Conservation (phyloP, 2,113 vertebrate species). For the Pterocles orientalis region DNA sequence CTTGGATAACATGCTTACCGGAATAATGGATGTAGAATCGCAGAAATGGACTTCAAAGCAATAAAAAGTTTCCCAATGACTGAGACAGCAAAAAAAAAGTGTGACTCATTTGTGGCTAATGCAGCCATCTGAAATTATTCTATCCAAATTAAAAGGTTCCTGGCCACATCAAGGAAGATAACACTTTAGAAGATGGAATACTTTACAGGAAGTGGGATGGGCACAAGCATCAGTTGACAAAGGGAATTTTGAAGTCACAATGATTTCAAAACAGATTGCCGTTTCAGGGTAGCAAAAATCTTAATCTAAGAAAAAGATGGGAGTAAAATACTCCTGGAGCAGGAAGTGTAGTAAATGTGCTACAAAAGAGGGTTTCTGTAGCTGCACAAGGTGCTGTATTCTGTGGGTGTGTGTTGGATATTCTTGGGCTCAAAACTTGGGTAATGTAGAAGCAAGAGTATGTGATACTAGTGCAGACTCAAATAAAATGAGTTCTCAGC, state of each 20-base stretch:
- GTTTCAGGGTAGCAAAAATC: not conserved
- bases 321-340: not conserved
- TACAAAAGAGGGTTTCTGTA: not conserved
- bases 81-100: not conserved
- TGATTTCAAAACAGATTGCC: not conserved
- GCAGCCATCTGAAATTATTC: not conserved
- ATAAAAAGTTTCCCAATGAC: not conserved
- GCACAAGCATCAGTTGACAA: not conserved
- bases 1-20: not conserved
- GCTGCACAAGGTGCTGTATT: not conserved
- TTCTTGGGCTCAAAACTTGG: not conserved
- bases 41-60: not conserved
- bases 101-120: not conserved
- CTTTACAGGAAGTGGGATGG: not conserved
- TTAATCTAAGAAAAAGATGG: not conserved
- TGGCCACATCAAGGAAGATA: not conserved
- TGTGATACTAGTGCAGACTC: not conserved
- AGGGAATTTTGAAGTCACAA: not conserved
- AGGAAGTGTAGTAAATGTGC: not conserved
- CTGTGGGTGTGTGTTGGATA: not conserved
- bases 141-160: not conserved
- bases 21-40: not conserved
- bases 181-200: not conserved
- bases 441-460: not conserved
- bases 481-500: not conserved